Evolutionary conservation across 2,113 vertebrate species (phyloP), one percentile per base, ranked within the genome.

Genomic region (Rhynchomys soricoides): DNA sequence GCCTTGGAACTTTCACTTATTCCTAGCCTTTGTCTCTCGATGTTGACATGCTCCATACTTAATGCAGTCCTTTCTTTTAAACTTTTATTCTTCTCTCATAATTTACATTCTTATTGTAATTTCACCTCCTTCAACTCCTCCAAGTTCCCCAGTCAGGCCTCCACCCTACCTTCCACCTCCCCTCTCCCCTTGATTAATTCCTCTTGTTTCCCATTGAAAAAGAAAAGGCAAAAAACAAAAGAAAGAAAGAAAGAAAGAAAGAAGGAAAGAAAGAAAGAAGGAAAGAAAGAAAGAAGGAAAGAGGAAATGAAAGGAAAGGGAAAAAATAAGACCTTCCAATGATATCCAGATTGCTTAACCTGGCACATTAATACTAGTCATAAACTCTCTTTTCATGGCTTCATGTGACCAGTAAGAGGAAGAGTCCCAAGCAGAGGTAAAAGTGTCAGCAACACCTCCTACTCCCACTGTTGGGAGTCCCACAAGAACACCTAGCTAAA

Each of bases 231-330:
- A 9, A 62, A 37, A 70, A 31, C 2, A 37, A 17, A 29, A 13
- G 13, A 12, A 13, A 15, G 11, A 31, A 62, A 15, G 12, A 17
- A 37, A 16, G 7, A 70, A 34, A 17, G 17, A 59, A 19, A 19
- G n/a, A 31, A 31, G 11, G 13, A 11, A 11, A 31, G 29, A 3
- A 31, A 31, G 9, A 17, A 34, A 34, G 16, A 37, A 5, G 66
- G 31, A 66, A 66, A 3, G 4, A 70, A 66, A 12, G 13, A 13
- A 34, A 13, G n/a, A 34, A 15, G 5, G 7, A 7, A 37, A 70
- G 7, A 6, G 6, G 7, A 13, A 15, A 70, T 1, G 16, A 17
- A 37, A 70, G 0, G 17, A 37, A 37, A 70, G 0, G 7, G 31
- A 1, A 70, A 7, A 37, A 62, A 62, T 64, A 1, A 70, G 34